Conservation (phyloP, 1,140 invertebrate species). For the Drosophila lacteicornis region DNA sequence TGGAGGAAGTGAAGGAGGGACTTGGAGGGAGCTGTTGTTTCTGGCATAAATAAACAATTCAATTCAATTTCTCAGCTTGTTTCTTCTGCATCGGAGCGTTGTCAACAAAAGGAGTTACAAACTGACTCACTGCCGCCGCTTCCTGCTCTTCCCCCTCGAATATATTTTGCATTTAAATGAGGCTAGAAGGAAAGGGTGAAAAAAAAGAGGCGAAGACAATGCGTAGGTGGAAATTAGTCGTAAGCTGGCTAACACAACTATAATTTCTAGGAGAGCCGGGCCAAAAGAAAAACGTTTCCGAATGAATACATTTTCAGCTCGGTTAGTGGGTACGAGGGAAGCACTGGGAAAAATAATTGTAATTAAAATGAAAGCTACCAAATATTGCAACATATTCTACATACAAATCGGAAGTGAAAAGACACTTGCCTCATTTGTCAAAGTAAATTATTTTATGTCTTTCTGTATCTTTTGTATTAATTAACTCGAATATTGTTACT, state of each 20-base stretch:
- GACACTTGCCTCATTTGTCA: no score
- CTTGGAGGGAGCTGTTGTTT: slow-evolving; percentile 21
- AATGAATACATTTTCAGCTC: slow-evolving; percentile 34
- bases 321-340: no score
- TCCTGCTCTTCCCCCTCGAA: slow-evolving; percentile 32
- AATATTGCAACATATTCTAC: not conserved
- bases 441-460: no score
- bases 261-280: slow-evolving; percentile 40
- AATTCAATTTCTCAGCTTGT: slow-evolving; percentile 70
- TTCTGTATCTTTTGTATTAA: not conserved
- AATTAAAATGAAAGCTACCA: no score
- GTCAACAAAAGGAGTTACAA: slow-evolving; percentile 77
- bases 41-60: slow-evolving; percentile 82
- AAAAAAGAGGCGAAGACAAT: slow-evolving; percentile 19
- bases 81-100: slow-evolving; percentile 44
- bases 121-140: slow-evolving; percentile 25
- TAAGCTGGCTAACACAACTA: slow-evolving; percentile 56
- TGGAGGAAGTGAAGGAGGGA: slow-evolving; percentile 11
- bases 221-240: slow-evolving; percentile 78
- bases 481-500: no score
- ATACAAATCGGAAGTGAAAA: no score
- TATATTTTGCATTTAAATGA: slow-evolving; percentile 79
- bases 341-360: not conserved
- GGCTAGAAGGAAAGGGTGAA: slow-evolving; percentile 14
- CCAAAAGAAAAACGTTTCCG: slow-evolving; percentile 30